These are phyloP conservation scores for Auanema freiburgensis DNA, from an alignment of 2,888 invertebrate genomes.

Conservation along the genomic window DNA sequence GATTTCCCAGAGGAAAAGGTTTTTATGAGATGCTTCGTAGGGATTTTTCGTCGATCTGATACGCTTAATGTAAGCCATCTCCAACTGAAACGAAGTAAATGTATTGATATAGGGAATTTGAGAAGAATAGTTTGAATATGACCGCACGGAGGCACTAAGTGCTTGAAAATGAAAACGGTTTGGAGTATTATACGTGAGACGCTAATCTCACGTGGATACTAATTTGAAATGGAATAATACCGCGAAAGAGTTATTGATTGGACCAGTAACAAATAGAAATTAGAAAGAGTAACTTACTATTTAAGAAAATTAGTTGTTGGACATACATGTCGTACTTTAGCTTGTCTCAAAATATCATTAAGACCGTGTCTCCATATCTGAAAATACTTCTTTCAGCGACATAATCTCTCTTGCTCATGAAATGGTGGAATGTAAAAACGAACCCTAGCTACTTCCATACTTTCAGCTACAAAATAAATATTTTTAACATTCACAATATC, in stretches of 20 bases:
- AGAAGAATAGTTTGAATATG: no score
- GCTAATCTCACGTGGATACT: neutral
- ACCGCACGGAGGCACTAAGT: neutral
- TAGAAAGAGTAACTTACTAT: conserved; percentile 77
- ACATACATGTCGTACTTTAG: conserved; percentile 85
- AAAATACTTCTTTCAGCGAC: conserved; percentile 46
- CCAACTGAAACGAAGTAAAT: conserved; percentile 78
- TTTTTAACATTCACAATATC: conserved; percentile 99
- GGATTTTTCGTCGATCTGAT: conserved; percentile 91
- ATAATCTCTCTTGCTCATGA: conserved; percentile 1
- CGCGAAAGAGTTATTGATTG: neutral
- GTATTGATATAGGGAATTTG: neutral
- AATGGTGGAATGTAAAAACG: conserved; percentile 26
- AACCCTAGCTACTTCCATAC: conserved; percentile 90
- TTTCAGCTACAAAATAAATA: conserved; percentile 92
- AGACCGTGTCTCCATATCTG: conserved; percentile 91
- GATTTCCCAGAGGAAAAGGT: conserved; percentile 99
- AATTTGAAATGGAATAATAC: neutral
- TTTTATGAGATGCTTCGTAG: conserved; percentile 80
- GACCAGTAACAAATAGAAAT: conserved; percentile 3
- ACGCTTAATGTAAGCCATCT: conserved; percentile 92
- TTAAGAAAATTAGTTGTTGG: conserved; percentile 92
- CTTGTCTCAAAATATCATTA: conserved; percentile 88
- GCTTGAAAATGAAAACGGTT: neutral
- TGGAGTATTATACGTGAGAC: conserved; percentile 6